Conservation (phyloP, 2,113 vertebrate genomes). For the Pleuronectes platessa region DNA sequence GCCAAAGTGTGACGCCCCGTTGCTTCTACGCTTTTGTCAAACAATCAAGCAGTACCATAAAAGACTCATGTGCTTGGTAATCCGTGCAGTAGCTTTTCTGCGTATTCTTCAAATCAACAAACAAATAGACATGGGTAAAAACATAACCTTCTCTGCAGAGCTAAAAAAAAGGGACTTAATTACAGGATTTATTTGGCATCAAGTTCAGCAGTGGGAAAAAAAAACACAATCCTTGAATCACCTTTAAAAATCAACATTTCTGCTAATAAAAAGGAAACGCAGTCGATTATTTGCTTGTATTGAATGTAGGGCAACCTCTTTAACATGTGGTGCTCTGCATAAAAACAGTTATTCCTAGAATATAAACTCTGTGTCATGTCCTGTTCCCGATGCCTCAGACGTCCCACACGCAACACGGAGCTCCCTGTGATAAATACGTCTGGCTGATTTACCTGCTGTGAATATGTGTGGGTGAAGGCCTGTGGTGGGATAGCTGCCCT, state of each 20-base stretch:
- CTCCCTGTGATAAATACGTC: conserved; percentile 39
- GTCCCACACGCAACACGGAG: conserved; percentile 29
- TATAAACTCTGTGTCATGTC: conserved; percentile 4
- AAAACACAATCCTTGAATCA: too few relatives aligned
- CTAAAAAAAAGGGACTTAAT: too few relatives aligned
- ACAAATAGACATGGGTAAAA: too few relatives aligned
- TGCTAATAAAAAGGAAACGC: neutral
- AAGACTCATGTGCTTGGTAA: neutral
- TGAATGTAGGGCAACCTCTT: neutral
- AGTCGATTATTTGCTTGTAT: neutral
- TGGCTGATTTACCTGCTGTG: conserved; percentile 63
- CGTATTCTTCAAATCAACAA: too few relatives aligned
- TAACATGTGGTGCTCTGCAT: neutral
- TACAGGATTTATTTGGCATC: too few relatives aligned
- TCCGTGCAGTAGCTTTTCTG: too few relatives aligned
- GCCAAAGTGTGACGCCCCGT: conserved; percentile 25
- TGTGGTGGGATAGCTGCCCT: conserved; percentile 39
- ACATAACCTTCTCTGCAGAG: too few relatives aligned
- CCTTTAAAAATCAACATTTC: too few relatives aligned
- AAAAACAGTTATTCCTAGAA: conserved; percentile 5
- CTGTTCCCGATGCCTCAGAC: conserved; percentile 6
- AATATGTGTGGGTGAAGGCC: conserved; percentile 54
- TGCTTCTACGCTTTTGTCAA: neutral
- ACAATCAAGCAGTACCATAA: neutral
- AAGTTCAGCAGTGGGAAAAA: neutral